Base-by-base conservation (phyloP, 2,888 invertebrate genomes). In the Dasysyrphus tricinctus region DNA sequence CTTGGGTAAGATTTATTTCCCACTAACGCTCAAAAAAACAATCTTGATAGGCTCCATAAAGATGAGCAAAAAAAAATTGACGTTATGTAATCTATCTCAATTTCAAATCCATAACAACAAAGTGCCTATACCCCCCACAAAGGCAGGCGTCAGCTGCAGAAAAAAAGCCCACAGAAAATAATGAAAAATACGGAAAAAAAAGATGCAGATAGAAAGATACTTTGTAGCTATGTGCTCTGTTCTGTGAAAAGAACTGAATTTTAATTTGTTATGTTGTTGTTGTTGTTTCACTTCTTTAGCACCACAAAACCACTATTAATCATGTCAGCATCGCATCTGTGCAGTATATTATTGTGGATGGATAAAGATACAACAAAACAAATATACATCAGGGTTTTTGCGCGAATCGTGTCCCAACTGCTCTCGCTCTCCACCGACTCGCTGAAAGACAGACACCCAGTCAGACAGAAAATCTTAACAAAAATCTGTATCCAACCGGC, bases 281-380 rank as follows among this genome's bases (percentile, higher is more conserved):
- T 59, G 29, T 24, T 59, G 19, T 37, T 82, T 54, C 72, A 72
- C 67, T 77, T 63, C 69, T 77, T 74, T 80, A 77, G 74, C 74
- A 85, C 80, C 84, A 69, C 84, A 80, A 85, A 85, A 84, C 80
- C 72, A 85, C 80, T 85, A 85, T 85, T 85, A 85, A 85, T 85
- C 85, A 85, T 85, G 85, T 85, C 85, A 80, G 85, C 80, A 85
- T 85, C 85, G 54, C 85, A 85, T 85, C 85, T 85, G 85, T 80
- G 80, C 77, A 85, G 56, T 72, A 65, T 47, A 65, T 47, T 34
- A 54, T 69, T 67, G 80, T 61, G 72, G 69, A 80, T 69, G 80
- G 77, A 77, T 85, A 85, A 70, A 85, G 85, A 85, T 80, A 85
- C 84, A 85, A 80, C 80, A 85, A 78, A 79, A 14, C 9, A 67